Conservation (phyloP, 92 coral and sea anemone genomes). For the Epizoanthus fatuus region DNA sequence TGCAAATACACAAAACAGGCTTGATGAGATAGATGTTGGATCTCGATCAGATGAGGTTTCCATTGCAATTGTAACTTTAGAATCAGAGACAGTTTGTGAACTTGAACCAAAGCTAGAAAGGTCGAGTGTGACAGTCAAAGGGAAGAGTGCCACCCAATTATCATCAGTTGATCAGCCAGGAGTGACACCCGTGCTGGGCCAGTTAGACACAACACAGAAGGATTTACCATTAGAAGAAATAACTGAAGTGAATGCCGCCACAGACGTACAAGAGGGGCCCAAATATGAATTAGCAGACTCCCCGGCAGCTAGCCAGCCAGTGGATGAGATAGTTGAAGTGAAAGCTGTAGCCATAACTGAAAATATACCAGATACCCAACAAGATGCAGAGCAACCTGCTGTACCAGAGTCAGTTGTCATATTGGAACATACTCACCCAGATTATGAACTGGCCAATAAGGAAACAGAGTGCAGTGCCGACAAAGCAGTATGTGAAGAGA, state of each 20-base stretch:
- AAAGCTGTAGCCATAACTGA: neutral
- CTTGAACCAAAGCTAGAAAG: neutral
- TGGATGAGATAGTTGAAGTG: neutral
- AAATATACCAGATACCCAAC: too few relatives aligned
- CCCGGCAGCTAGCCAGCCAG: neutral
- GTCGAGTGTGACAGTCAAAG: neutral
- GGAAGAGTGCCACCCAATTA: neutral
- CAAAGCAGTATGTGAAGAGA: slow-evolving; percentile 24
- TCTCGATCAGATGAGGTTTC: slow-evolving; percentile 28
- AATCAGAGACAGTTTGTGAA: neutral
- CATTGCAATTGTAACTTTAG: slow-evolving; percentile 40
- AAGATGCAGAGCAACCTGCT: neutral
- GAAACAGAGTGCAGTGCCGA: slow-evolving; percentile 3
- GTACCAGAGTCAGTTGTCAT: neutral
- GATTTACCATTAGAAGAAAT: slow-evolving; percentile 2
- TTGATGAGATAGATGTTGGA: slow-evolving; percentile 13
- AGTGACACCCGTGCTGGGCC: neutral
- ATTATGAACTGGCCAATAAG: slow-evolving; percentile 17
- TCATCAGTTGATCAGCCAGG: neutral
- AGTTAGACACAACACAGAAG: neutral
- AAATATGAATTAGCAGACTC: neutral
- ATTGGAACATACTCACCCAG: slow-evolving; percentile 5
- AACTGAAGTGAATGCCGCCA: neutral
- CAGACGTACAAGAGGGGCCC: neutral
- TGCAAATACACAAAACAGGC: neutral